Conservation (phyloP, 2,888 invertebrate species). For the Ormyrus thymus region DNA sequence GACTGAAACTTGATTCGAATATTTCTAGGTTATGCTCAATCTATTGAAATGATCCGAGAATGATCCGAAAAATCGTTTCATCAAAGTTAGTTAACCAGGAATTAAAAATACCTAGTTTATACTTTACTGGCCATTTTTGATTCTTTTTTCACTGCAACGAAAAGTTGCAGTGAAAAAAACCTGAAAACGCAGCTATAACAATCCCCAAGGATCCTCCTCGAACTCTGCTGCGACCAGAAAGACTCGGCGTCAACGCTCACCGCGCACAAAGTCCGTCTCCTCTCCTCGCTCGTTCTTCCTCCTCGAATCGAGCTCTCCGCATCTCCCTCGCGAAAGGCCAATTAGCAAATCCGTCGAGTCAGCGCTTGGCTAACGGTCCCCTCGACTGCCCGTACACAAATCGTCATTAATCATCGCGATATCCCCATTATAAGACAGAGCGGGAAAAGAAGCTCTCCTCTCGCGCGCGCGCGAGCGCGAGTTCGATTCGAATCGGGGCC, state of each 20-base stretch:
- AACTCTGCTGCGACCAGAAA: not conserved
- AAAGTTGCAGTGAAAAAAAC: not conserved
- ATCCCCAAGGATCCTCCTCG: not conserved
- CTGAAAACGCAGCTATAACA: not conserved
- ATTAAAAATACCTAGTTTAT: no score
- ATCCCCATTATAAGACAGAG: constrained; percentile 57
- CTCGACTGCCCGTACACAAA: constrained; percentile 56
- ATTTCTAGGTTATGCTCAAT: no score
- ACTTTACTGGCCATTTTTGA: no score
- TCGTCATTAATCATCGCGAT: constrained; percentile 73
- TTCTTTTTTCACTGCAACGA: no score
- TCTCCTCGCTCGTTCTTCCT: no score
- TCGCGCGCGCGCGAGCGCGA: not conserved
- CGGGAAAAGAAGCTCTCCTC: constrained; percentile 35
- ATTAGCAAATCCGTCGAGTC: constrained; percentile 73
- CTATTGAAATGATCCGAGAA: no score
- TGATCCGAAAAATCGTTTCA: no score
- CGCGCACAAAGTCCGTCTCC: not conserved
- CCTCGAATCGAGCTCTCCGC: not conserved
- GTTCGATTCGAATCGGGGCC: constrained; percentile 43
- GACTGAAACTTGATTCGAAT: no score
- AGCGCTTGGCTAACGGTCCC: constrained; percentile 69
- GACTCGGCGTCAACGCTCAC: not conserved
- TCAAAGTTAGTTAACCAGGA: no score
- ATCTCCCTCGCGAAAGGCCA: constrained; percentile 63